Percentiles rank a stretch among this genome's conserved stretches.
Evolutionary conservation across 2,113 vertebrate species (phyloP).

Genomic region (Hippolais icterina): DNA sequence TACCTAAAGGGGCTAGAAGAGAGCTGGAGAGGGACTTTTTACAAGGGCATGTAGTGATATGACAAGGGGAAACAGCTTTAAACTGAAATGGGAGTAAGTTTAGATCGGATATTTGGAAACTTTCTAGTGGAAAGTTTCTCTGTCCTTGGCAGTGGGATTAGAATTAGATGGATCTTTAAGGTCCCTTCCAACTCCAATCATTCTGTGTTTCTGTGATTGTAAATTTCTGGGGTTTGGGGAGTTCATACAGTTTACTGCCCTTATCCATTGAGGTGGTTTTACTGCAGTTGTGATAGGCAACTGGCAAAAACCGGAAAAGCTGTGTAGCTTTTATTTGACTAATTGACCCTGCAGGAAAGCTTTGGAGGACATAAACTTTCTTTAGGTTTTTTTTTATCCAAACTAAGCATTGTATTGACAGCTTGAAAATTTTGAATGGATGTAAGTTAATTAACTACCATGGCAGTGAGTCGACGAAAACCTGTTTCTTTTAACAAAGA

Average conservation of each 20-base stretch:
- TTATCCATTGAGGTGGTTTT: background rate
- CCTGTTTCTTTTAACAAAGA: background rate
- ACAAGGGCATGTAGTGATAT: background rate
- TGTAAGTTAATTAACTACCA: background rate
- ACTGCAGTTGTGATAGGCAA: background rate
- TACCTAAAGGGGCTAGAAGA: background rate
- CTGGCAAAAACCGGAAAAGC: background rate
- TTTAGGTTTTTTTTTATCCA: background rate
- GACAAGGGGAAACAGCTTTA: background rate
- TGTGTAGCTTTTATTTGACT: background rate
- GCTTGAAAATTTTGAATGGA: background rate
- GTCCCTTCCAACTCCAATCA: background rate
- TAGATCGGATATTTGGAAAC: background rate
- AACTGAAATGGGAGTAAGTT: background rate
- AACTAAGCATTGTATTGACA: background rate
- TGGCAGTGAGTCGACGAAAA: background rate
- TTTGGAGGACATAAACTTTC: background rate
- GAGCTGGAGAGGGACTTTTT: background rate
- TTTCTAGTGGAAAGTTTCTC: too few relatives aligned
- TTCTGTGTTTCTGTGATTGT: background rate
- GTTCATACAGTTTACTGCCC: background rate
- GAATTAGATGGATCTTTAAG: background rate
- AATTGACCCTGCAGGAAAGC: accelerated
- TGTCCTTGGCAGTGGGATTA: background rate
- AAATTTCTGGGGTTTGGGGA: background rate